Percentiles rank a stretch among this genome's conserved stretches.
Evolutionary conservation across 2,797 vertebrate species (phyloP).

Genomic region (Trachurus trachurus): DNA sequence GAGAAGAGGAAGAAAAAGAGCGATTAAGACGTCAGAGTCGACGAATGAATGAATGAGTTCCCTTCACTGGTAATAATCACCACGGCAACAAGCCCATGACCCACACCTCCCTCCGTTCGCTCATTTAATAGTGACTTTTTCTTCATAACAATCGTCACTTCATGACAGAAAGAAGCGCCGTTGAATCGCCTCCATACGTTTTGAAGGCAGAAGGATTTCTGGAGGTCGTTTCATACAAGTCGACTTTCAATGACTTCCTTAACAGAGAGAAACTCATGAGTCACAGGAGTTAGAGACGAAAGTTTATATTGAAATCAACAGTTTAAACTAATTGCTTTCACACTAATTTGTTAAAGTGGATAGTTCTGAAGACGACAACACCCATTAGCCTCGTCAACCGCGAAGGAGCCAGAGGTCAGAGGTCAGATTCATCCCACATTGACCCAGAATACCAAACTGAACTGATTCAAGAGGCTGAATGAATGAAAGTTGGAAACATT

Average conservation of each 20-base stretch:
- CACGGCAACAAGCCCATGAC: constrained; percentile 39
- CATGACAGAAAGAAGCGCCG: not conserved
- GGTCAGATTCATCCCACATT: too few relatives aligned
- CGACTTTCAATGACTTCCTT: not conserved
- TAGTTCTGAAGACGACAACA: too few relatives aligned
- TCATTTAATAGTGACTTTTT: not conserved
- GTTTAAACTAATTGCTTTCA: too few relatives aligned
- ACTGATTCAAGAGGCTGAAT: not conserved
- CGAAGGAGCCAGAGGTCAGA: too few relatives aligned
- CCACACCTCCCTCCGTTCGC: too few relatives aligned
- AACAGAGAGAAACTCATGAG: not conserved
- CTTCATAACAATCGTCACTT: not conserved
- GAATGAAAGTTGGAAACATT: too few relatives aligned
- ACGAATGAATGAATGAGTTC: constrained; percentile 8
- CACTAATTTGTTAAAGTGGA: too few relatives aligned
- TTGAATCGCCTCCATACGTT: not conserved
- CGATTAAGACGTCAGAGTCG: constrained; percentile 2
- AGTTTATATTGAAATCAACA: too few relatives aligned
- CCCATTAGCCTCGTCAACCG: too few relatives aligned
- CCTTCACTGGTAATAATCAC: constrained; percentile 20
- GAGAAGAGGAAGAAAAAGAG: constrained; percentile 4
- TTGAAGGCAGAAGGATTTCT: too few relatives aligned
- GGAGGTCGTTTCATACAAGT: too few relatives aligned
- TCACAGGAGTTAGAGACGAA: not conserved
- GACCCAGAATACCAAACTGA: too few relatives aligned